Percentiles rank a stretch among this genome's conserved stretches.
Evolutionary conservation across 2,113 vertebrate genomes (phyloP).

Genomic region (Ancistrus triradiatus): DNA sequence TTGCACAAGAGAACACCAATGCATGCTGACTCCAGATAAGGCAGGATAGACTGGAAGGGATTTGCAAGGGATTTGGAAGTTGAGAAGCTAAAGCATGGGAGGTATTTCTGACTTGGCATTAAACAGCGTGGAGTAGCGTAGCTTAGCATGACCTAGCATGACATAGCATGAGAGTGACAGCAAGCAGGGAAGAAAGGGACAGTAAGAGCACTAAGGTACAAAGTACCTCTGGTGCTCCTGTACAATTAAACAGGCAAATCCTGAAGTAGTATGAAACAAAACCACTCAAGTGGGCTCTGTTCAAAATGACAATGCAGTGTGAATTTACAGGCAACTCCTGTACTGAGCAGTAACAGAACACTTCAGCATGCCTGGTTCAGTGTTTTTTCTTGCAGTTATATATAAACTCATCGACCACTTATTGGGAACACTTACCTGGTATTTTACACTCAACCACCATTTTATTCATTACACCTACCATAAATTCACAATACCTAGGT

Average conservation of each 20-base stretch:
- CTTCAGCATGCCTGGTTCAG: background rate
- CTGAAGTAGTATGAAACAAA: background rate
- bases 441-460: too few relatives aligned
- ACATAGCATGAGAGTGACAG: constrained; percentile 22
- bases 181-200: constrained; percentile 44
- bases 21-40: constrained; percentile 80
- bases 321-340: too few relatives aligned
- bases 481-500: too few relatives aligned
- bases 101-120: constrained; percentile 9
- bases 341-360: background rate
- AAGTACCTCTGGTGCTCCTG: constrained; percentile 43
- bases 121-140: constrained; percentile 9
- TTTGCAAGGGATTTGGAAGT: constrained; percentile 24
- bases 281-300: background rate
- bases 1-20: constrained; percentile 81
- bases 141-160: constrained; percentile 28
- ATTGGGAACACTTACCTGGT: too few relatives aligned
- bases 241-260: constrained; percentile 21
- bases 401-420: too few relatives aligned
- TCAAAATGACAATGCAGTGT: background rate
- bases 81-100: constrained; percentile 8
- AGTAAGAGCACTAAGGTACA: constrained; percentile 44
- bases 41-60: constrained; percentile 45
- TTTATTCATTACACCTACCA: too few relatives aligned
- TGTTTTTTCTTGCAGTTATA: too few relatives aligned